Percentiles rank a stretch among this genome's conserved stretches.
These are phyloP conservation scores for Sorex maritimensis DNA, from an alignment of 2,797 vertebrate genomes.

Conservation along the genomic window DNA sequence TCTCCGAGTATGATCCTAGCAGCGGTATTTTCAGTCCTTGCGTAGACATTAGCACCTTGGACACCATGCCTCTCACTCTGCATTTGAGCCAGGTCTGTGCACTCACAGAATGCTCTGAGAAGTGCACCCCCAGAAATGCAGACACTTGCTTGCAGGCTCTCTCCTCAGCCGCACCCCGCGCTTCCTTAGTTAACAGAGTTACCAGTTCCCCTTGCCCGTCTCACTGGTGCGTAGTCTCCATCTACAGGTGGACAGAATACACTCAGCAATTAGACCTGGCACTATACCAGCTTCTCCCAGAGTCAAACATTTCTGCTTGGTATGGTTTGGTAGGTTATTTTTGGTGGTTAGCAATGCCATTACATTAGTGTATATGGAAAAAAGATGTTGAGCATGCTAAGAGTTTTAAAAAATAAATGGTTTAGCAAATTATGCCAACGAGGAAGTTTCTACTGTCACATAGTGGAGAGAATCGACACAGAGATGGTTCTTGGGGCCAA, in stretches of 20 bases:
- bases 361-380: background rate
- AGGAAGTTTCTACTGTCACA: background rate
- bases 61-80: too few relatives aligned
- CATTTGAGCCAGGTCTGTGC: too few relatives aligned
- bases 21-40: too few relatives aligned
- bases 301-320: background rate
- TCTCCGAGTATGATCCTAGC: too few relatives aligned
- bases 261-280: background rate
- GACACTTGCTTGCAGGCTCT: accelerated
- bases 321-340: background rate
- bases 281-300: background rate
- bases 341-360: background rate
- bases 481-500: too few relatives aligned
- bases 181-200: too few relatives aligned
- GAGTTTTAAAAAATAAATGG: background rate
- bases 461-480: too few relatives aligned
- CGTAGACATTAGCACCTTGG: too few relatives aligned
- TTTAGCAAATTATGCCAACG: background rate
- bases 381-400: background rate
- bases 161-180: too few relatives aligned
- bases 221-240: background rate
- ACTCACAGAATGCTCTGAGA: too few relatives aligned
- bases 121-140: background rate
- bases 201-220: background rate
- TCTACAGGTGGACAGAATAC: background rate